Evolutionary conservation across 2,888 invertebrate genomes (phyloP), one percentile per base, ranked within the genome.

Genomic region (Tinea trinotella): DNA sequence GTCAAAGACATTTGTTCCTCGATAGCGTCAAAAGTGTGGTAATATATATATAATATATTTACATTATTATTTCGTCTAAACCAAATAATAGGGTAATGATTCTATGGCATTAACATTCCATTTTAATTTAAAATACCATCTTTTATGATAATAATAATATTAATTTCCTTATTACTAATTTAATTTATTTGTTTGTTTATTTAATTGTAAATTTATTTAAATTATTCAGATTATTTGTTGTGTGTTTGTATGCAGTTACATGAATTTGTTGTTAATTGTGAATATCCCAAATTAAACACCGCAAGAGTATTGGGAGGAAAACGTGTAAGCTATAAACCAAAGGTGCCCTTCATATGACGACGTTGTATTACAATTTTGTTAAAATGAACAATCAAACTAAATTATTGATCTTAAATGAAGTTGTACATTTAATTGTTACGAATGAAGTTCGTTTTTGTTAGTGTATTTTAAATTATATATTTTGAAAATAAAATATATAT

Each of bases 291-390:
- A 80, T 78, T 73, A 79, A 87, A 83, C 79, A 80, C 77, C 54
- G 6, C 3, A 19, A 17, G 46, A 19, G 15, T 76, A n/a, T 76
- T 83, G 82, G 83, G 77, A 80, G 83, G 46, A 54, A 57, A 70
- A 78, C 85, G 87, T 80, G 76, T 75, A 91, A 91, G 91, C 91
- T 91, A 90, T 89, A 92, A 92, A 92, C 92, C 92, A 92, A 92
- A 92, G 92, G 92, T 92, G 92, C 92, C 92, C 92, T 92, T 89
- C 89, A 87, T 84, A 85, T 80, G 83, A 82, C 76, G 78, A 83
- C 82, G 84, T 84, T 83, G 83, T 85, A 84, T 82, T 84, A 84
- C 83, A 84, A 83, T 85, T 85, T 81, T 85, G 84, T 85, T 85
- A 54, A 76, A n/a, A 76, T 77, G 77, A 76, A 82, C 83, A 79